Evolutionary conservation across 1,140 invertebrate genomes (phyloP).

Genomic region (Leucophenga varia): DNA sequence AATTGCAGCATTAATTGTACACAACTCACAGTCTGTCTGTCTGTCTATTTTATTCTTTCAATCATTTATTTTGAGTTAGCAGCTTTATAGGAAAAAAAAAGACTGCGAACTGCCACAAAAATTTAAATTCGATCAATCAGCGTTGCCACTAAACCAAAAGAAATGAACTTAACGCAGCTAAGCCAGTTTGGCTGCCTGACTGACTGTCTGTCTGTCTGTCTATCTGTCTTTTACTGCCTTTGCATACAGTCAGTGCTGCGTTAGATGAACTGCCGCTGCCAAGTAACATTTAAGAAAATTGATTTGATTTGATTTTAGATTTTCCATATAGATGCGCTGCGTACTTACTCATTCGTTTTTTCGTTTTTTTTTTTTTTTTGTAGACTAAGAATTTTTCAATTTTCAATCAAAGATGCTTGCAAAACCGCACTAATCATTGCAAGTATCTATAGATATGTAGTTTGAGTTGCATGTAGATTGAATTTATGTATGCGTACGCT

Average conservation of each 20-base stretch:
- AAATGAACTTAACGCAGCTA: conserved; percentile 14
- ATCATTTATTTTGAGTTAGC: too few relatives aligned
- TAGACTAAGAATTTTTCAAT: conserved; percentile 16
- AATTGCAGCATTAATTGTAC: too few relatives aligned
- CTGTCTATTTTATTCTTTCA: too few relatives aligned
- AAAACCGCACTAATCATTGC: too few relatives aligned
- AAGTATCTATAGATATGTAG: conserved; percentile 19
- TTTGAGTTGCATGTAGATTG: neutral
- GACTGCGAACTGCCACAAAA: conserved; percentile 50
- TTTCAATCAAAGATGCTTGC: conserved; percentile 41
- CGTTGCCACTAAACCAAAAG: conserved; percentile 21
- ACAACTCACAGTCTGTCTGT: too few relatives aligned
- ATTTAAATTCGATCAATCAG: conserved; percentile 50
- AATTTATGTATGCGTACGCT: neutral
- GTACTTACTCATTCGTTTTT: too few relatives aligned
- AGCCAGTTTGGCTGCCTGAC: conserved; percentile 14
- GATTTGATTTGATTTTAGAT: conserved; percentile 51
- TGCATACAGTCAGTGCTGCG: too few relatives aligned
- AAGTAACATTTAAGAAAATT: conserved; percentile 49
- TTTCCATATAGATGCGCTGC: conserved; percentile 28
- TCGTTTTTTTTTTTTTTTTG: too few relatives aligned
- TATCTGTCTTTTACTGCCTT: conserved; percentile 19
- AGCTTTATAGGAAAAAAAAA: too few relatives aligned
- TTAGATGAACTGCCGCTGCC: too few relatives aligned
- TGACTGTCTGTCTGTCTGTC: conserved; percentile 9